A percentile compares a stretch with the other conserved stretches of the same genome.
Evolutionary conservation across 2,888 invertebrate genomes (phyloP).

Genomic region (Euzetes globulus): DNA sequence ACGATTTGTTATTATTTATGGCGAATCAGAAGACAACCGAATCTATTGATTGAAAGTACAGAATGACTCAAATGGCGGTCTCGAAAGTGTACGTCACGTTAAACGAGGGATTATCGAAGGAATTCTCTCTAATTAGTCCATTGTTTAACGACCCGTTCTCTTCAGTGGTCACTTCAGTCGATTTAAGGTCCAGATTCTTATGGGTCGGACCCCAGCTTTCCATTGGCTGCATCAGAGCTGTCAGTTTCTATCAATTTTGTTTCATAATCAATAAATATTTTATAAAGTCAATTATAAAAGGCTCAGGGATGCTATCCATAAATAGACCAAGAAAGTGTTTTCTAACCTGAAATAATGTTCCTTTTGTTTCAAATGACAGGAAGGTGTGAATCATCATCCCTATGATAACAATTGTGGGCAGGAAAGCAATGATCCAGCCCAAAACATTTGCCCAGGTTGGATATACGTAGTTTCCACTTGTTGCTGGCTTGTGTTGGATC

Average conservation of each 20-base stretch:
- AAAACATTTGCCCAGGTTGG: constrained; percentile 69
- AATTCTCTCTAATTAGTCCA: constrained; percentile 38
- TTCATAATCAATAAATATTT: too few species aligned
- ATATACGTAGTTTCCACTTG: constrained; percentile 65
- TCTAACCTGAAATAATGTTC: neutral
- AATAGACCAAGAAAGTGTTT: too few species aligned
- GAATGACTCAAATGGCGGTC: constrained; percentile 41
- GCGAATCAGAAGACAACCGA: neutral
- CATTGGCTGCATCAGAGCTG: constrained; percentile 59
- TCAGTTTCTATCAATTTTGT: constrained; percentile 55
- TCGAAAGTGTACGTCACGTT: constrained; percentile 42
- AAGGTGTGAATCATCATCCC: constrained; percentile 45
- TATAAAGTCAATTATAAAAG: too few species aligned
- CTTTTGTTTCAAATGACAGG: constrained; percentile 37
- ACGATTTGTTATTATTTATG: too few species aligned
- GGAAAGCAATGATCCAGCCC: constrained; percentile 67
- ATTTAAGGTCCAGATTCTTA: constrained; percentile 35
- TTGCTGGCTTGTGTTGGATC: constrained; percentile 67
- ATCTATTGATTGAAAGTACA: neutral
- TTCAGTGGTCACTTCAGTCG: constrained; percentile 32
- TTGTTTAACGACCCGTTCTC: constrained; percentile 36
- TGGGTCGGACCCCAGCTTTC: constrained; percentile 60
- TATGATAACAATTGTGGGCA: constrained; percentile 60
- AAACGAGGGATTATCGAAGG: constrained; percentile 42
- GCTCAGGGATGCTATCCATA: too few species aligned